Base-by-base conservation (phyloP, 2,888 invertebrate species). In the Prenolepis imparis region DNA sequence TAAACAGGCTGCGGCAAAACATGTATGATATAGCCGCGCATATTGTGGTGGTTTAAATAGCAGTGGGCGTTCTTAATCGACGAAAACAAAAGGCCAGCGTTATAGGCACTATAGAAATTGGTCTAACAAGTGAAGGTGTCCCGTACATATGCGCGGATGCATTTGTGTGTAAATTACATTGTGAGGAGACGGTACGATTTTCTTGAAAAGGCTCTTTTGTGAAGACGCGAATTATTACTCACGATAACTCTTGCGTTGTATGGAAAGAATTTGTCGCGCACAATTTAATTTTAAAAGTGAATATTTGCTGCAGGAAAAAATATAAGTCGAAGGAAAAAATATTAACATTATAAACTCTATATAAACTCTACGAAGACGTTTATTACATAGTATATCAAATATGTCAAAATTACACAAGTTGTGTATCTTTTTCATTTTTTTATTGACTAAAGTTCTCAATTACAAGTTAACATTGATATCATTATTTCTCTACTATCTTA, bases 11-110 rank as follows among this genome's bases (percentile, higher is more conserved):
- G 36, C 72, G 41, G 41, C 68, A 24, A 78, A 78, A 78, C 78
- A 12, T 77, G 32, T 32, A 36, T 36, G 75, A 73, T 68, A 63
- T 57, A 64, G 39, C 63, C 28, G 52, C 12, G 39, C 39, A 82
- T 21, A 82, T 73, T 74, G 73, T 82, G 21, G 41, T 41, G 39
- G 44, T 82, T 63, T 57, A 77, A 61, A 73, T 52, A 61, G 67
- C 52, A 24, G 84, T 84, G 80, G 84, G 85, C 80, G 85, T 85
- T 84, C 64, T 70, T 72, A 84, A 85, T 80, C 66, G 84, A 83
- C 55, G 68, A 81, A 78, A 84, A 85, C 70, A 84, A 85, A 84
- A 67, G 84, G 64, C 75, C 63, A 82, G 48, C 63, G 78, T 80
- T 66, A 78, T 66, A 66, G 44, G 57, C 77, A 66, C 82, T 77